Base-by-base conservation (phyloP, 2,797 vertebrate genomes). In the Chaetodon trifasciatus region DNA sequence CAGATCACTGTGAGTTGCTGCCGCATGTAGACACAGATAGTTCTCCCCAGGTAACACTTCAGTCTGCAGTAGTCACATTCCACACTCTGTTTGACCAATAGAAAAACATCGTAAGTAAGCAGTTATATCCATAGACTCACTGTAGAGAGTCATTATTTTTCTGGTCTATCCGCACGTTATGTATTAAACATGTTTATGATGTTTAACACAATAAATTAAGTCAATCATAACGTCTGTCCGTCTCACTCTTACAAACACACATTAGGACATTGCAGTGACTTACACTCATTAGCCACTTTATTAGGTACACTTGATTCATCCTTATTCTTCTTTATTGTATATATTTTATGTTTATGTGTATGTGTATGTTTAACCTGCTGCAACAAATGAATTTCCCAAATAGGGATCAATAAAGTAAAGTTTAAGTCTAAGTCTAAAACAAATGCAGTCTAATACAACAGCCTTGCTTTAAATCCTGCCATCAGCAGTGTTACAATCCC, bases 1-100 rank as follows among this genome's bases (percentile, higher is more conserved):
- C 97, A 97, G 86, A 93, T 97, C 91, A 96, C 97, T 39, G 97
- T 99, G 95, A 97, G 97, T 96, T 49, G 2, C 17, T 44, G 23
- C 12, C 3, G 85, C n/a, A 32, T 37, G 40, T 32, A 44, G 32
- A 21, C 37, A 40, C 42, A 53, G 0, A 60, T 8, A 19, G 62
- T 24, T 46, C 28, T 56, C 17, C 53, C 1, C 44, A 67, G 12
- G 63, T 56, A 23, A 57, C 46, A 32, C 6, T 24, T 67, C 21
- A 5, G 17, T 13, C 37, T 42, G 21, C 46, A 24, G 24, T 3
- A n/a, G 10, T 42, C 7, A 8, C 4, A 35, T 42, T 56, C 12
- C 47, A 42, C 1, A 44, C 7, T 44, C 35, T 55, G 28, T 32
- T 3, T 32, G 39, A 47, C 13, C 47, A 6, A n/a, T 11, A 60